Evolutionary conservation across 2,797 vertebrate species (phyloP).

Genomic region (Sebastes hubbsi): DNA sequence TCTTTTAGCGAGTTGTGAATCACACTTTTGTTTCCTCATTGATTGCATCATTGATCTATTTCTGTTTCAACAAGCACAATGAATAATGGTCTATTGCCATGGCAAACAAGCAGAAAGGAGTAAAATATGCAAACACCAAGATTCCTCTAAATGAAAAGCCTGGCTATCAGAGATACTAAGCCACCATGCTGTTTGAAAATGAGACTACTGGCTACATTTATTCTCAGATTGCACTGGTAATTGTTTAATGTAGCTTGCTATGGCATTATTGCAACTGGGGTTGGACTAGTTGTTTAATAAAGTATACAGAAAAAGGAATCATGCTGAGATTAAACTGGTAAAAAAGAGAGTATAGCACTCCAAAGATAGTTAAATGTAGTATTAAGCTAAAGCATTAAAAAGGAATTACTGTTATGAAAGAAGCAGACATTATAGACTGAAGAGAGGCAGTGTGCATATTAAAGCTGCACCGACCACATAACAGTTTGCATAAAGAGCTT

Average conservation of each 20-base stretch:
- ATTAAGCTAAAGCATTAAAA: background rate
- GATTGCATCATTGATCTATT: background rate
- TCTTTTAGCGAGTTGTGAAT: slow-evolving; percentile 21
- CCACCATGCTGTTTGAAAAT: background rate
- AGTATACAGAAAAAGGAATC: background rate
- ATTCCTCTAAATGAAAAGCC: background rate
- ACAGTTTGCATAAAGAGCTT: slow-evolving; percentile 13
- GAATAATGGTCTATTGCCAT: background rate
- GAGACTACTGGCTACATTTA: background rate
- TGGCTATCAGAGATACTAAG: background rate
- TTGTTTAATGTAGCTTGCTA: background rate
- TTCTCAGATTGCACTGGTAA: background rate
- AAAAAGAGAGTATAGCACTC: background rate
- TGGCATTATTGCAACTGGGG: background rate
- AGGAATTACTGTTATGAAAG: background rate
- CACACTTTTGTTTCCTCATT: background rate
- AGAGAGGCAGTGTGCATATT: background rate
- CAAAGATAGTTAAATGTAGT: background rate
- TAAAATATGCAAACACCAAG: background rate
- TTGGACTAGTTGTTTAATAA: background rate
- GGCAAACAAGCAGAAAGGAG: background rate
- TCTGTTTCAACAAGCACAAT: background rate
- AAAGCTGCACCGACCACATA: background rate
- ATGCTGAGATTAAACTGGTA: background rate
- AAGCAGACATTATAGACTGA: background rate